Percentiles rank a stretch among this genome's conserved stretches.
phyloP scores from a whole-genome alignment of 2,797 vertebrate genomes.

The Chaenodraco wilsoni region DNA sequence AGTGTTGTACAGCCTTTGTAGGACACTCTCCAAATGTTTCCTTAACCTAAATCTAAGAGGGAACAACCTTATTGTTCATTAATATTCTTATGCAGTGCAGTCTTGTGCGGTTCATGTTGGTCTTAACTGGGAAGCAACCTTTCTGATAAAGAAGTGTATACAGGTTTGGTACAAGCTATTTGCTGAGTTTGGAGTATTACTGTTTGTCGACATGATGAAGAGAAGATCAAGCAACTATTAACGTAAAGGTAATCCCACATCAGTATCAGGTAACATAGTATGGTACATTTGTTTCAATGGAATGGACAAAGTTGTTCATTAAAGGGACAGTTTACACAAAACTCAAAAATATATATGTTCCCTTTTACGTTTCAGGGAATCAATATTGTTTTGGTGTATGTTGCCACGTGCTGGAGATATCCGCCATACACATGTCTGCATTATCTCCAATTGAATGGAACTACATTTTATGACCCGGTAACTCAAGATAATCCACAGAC shows the following conservation, averaged over 20 bases:
- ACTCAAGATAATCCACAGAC: too few species aligned
- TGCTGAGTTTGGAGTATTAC: background rate
- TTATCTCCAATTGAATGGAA: too few species aligned
- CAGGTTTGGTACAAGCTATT: background rate
- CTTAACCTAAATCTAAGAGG: constrained; percentile 16
- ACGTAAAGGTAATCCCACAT: background rate
- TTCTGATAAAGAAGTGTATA: background rate
- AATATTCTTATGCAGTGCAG: constrained; percentile 1
- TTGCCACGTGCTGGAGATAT: too few species aligned
- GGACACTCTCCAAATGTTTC: constrained; percentile 21
- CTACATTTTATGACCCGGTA: too few species aligned
- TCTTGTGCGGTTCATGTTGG: background rate
- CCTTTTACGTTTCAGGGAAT: too few species aligned
- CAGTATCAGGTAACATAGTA: constrained; percentile 2
- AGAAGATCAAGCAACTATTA: background rate
- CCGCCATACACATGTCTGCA: too few species aligned
- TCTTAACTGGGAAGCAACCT: background rate
- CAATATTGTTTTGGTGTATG: too few species aligned
- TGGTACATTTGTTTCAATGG: background rate
- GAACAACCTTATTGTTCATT: background rate
- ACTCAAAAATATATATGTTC: too few species aligned
- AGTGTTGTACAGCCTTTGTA: constrained; percentile 35
- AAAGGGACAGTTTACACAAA: background rate
- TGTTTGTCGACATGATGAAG: background rate
- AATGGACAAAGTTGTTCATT: constrained; percentile 23